phyloP scores from a whole-genome alignment of 2,888 invertebrate genomes.

The Argyra leucocephala region DNA sequence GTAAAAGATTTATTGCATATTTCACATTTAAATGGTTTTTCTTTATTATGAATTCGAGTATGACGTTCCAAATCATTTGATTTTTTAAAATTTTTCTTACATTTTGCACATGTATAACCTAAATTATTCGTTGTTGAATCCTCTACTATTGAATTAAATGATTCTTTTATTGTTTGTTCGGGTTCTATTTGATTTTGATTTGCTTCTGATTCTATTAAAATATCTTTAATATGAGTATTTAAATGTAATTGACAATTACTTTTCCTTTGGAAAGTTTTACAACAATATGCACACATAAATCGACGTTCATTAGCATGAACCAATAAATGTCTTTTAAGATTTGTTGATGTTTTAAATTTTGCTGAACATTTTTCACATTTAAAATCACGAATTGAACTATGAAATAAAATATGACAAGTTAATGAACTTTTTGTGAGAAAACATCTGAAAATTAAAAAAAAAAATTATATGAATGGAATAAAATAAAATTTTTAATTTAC shows the following conservation, averaged over 20 bases:
- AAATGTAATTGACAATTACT: slow-evolving; percentile 24
- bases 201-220: background rate
- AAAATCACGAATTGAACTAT: slow-evolving; percentile 22
- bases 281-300: slow-evolving; percentile 24
- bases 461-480: background rate
- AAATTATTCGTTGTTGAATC: slow-evolving; percentile 13
- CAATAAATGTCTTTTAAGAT: slow-evolving; percentile 24
- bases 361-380: slow-evolving; percentile 22
- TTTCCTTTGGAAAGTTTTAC: slow-evolving; percentile 22
- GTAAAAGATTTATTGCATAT: slow-evolving; percentile 26
- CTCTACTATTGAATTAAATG: slow-evolving; percentile 17
- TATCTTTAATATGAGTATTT: slow-evolving; percentile 20
- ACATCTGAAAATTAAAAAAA: slow-evolving; percentile 17
- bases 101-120: slow-evolving; percentile 28
- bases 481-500: slow-evolving; percentile 18
- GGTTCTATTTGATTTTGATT: slow-evolving; percentile 15
- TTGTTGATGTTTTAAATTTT: slow-evolving; percentile 23
- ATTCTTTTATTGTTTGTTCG: slow-evolving; percentile 16
- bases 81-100: slow-evolving; percentile 27
- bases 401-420: slow-evolving; percentile 25
- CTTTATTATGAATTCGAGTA: slow-evolving; percentile 28
- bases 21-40: slow-evolving; percentile 26
- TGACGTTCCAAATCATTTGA: slow-evolving; percentile 31
- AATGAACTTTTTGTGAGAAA: slow-evolving; percentile 24
- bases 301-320: slow-evolving; percentile 23